Evolutionary conservation across 1,140 invertebrate genomes (phyloP).

Genomic region (Caligus rogercresseyi): DNA sequence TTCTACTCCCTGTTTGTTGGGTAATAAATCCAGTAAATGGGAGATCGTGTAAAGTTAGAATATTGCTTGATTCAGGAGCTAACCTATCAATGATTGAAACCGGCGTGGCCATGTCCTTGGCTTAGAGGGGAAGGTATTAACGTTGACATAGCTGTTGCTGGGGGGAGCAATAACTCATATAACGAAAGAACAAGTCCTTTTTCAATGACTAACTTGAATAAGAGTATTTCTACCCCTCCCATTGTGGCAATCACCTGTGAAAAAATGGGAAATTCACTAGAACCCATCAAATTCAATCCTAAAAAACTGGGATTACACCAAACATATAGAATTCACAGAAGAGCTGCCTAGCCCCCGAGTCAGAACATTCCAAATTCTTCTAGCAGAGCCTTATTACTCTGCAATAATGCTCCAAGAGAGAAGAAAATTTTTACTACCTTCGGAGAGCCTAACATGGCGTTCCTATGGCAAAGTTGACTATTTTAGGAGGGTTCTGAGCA

Average conservation of each 20-base stretch:
- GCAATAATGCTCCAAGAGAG: constrained; percentile 2
- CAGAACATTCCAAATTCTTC: not conserved
- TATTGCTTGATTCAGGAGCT: not conserved
- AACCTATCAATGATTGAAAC: not conserved
- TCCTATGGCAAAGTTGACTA: constrained; percentile 2
- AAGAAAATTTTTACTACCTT: not conserved
- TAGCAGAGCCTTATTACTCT: constrained; percentile 1
- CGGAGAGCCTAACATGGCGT: not conserved
- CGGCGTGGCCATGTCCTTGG: not conserved
- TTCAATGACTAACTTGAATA: not conserved
- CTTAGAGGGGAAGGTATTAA: not conserved
- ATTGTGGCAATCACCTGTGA: not conserved
- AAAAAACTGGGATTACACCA: not conserved
- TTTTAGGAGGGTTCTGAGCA: too few relatives aligned
- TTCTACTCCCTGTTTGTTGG: not conserved
- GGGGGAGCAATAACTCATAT: not conserved
- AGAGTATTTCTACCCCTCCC: not conserved
- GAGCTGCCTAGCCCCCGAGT: not conserved
- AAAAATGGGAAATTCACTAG: not conserved
- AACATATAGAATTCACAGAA: not conserved
- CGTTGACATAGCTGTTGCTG: not conserved
- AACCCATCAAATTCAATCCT: not conserved
- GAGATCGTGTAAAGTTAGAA: constrained; percentile 4
- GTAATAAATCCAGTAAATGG: not conserved
- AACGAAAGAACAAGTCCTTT: not conserved